phyloP scores from a whole-genome alignment of 1,140 invertebrate species.

The Wiebesia pumilae region DNA sequence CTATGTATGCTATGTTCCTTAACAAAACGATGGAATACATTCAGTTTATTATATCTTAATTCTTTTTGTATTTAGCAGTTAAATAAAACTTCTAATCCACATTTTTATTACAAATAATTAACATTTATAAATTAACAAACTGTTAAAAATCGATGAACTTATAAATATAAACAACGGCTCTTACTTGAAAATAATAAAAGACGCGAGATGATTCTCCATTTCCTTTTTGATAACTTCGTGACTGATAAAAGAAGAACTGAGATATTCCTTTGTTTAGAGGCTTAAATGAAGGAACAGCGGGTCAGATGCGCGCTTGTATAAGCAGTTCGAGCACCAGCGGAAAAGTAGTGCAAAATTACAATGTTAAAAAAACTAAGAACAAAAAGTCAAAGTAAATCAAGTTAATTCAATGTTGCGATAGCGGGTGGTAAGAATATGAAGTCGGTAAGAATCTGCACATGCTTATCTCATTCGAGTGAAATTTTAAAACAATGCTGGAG shows the following conservation, averaged over 20 bases:
- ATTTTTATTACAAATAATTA: not conserved
- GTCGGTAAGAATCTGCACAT: not conserved
- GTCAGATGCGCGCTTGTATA: not conserved
- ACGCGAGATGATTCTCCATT: not conserved
- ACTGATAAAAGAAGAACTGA: not conserved
- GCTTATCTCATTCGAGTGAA: not conserved
- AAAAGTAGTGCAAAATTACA: not conserved
- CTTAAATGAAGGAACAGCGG: not conserved
- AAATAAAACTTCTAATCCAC: too few relatives aligned
- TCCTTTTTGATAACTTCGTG: conserved; percentile 1
- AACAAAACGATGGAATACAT: too few relatives aligned
- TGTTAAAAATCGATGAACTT: not conserved
- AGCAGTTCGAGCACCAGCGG: not conserved
- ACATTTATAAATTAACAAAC: not conserved
- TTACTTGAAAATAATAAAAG: not conserved
- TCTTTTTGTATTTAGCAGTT: too few relatives aligned
- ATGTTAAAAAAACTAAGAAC: not conserved
- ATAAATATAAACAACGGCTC: not conserved
- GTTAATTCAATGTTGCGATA: not conserved
- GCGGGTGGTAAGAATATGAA: not conserved
- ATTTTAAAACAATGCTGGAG: not conserved
- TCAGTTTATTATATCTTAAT: too few relatives aligned
- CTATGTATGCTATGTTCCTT: too few relatives aligned
- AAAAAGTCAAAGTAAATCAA: not conserved
- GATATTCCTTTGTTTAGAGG: conserved; percentile 9